Conservation (phyloP, 2,113 vertebrate species). For the Dicentrarchus labrax region DNA sequence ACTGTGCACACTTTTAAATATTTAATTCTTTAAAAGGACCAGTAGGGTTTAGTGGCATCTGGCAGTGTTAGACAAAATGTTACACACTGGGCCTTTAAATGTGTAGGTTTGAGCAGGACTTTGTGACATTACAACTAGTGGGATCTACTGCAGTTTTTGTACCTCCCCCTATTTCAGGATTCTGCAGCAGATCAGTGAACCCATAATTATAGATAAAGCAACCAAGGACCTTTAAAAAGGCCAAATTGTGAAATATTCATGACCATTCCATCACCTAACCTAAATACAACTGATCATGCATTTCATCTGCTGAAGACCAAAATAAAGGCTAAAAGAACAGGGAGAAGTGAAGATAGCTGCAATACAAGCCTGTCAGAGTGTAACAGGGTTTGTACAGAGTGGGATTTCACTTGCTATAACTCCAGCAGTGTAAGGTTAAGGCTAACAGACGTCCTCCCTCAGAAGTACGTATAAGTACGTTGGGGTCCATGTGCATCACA, state of each 20-base stretch:
- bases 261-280: too few species aligned
- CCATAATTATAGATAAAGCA: background rate
- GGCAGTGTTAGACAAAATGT: too few species aligned
- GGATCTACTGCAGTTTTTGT: background rate
- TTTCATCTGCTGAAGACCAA: background rate
- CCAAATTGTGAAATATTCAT: too few species aligned
- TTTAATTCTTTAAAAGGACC: too few species aligned
- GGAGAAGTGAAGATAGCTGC: background rate
- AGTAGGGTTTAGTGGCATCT: too few species aligned
- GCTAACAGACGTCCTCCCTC: background rate
- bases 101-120: background rate
- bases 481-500: too few species aligned
- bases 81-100: background rate
- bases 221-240: background rate
- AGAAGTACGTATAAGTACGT: too few species aligned
- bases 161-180: background rate
- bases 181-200: background rate
- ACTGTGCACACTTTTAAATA: background rate
- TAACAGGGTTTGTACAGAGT: too few species aligned
- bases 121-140: background rate
- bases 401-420: background rate
- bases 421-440: background rate
- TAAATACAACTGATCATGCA: background rate
- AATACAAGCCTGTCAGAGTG: background rate
- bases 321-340: background rate